These are phyloP conservation scores for Amyelois transitella DNA, from an alignment of 1,140 invertebrate genomes.

Conservation along the genomic window DNA sequence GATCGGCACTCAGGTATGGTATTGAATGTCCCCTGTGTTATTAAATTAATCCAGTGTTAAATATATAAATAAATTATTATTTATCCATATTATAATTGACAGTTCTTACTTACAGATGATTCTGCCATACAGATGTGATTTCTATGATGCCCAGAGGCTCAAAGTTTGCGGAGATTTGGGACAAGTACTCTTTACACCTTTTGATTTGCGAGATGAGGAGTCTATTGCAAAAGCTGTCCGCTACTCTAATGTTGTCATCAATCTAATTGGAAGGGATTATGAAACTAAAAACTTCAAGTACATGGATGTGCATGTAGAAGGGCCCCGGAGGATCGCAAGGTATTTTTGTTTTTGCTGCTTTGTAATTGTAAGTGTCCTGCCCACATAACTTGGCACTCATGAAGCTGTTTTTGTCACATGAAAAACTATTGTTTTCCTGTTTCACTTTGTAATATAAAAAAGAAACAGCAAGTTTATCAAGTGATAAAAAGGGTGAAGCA, in stretches of 20 bases:
- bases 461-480: too few relatives aligned
- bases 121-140: conserved; percentile 92
- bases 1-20: conserved; percentile 88
- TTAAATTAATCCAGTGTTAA: too few relatives aligned
- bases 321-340: conserved; percentile 82
- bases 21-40: too few relatives aligned
- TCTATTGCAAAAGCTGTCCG: conserved; percentile 90
- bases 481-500: too few relatives aligned
- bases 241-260: conserved; percentile 98
- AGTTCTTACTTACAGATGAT: conserved; percentile 88
- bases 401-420: too few relatives aligned
- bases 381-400: conserved; percentile 4
- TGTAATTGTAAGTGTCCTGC: background rate
- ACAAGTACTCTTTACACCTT: conserved; percentile 94
- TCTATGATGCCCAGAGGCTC: conserved; percentile 83
- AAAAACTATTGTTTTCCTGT: too few relatives aligned
- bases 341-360: conserved; percentile 20
- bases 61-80: too few relatives aligned
- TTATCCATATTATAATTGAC: too few relatives aligned
- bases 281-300: conserved; percentile 93
- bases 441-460: too few relatives aligned
- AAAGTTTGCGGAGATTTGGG: conserved; percentile 96
- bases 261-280: conserved; percentile 93
- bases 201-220: conserved; percentile 90
- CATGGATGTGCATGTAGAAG: conserved; percentile 86